Conservation (phyloP, 2,113 vertebrate species). For the Cyanoderma ruficeps region DNA sequence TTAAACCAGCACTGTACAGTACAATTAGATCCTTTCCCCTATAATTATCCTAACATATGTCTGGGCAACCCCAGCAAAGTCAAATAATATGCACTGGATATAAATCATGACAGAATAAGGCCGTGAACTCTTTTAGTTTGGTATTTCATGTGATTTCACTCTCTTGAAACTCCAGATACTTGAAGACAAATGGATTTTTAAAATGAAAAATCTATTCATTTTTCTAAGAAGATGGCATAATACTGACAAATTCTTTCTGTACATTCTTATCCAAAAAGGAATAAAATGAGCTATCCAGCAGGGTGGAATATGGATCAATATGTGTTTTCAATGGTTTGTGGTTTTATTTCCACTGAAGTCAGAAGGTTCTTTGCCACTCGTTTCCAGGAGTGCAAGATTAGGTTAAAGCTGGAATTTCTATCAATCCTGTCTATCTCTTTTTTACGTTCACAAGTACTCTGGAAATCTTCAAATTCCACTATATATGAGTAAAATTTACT, state of each 20-base stretch:
- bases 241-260: neutral
- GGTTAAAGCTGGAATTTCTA: neutral
- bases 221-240: neutral
- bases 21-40: conserved; percentile 14
- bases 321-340: neutral
- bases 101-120: conserved; percentile 27
- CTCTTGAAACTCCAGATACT: neutral
- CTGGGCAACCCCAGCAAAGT: neutral
- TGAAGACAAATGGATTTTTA: conserved; percentile 12
- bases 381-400: neutral
- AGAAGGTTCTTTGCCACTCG: neutral
- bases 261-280: neutral
- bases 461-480: neutral
- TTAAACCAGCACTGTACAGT: neutral
- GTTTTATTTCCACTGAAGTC: neutral
- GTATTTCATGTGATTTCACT: neutral
- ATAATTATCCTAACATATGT: conserved; percentile 17
- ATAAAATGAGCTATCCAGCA: neutral
- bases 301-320: neutral
- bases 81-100: neutral
- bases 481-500: neutral
- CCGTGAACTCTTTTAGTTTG: neutral
- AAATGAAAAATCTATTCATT: conserved; percentile 29
- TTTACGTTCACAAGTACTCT: neutral
- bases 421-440: neutral